Evolutionary conservation across 2,888 invertebrate genomes (phyloP).

Genomic region (Sminthurinus aureus): DNA sequence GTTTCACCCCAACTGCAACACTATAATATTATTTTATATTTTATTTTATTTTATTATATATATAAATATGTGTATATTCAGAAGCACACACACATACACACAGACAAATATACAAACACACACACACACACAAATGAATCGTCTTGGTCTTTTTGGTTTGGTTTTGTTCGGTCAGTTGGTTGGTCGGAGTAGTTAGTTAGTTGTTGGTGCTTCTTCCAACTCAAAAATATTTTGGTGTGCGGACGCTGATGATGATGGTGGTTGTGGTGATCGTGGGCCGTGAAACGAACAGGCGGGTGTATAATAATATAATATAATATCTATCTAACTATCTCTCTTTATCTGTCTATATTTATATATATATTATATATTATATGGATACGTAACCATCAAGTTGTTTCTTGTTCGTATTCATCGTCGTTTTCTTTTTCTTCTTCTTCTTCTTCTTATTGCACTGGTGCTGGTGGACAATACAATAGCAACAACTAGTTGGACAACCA

Average conservation of each 20-base stretch:
- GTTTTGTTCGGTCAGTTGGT: background rate
- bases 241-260: constrained; percentile 13
- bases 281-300: background rate
- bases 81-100: too few relatives aligned
- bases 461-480: background rate
- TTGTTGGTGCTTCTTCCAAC: background rate
- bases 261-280: constrained; percentile 15
- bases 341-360: background rate
- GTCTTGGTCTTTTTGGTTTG: background rate
- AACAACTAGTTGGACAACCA: background rate
- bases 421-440: background rate
- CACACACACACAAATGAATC: background rate
- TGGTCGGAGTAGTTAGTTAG: background rate
- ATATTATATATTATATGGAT: background rate
- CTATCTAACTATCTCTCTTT: background rate
- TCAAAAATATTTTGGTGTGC: background rate
- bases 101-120: too few relatives aligned
- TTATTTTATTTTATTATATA: too few relatives aligned
- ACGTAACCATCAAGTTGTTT: background rate
- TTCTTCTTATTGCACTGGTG: background rate
- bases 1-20: too few relatives aligned
- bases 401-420: background rate
- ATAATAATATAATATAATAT: background rate
- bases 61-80: too few relatives aligned
- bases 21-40: too few relatives aligned